Evolutionary conservation across 2,888 invertebrate genomes (phyloP).

Genomic region (Drosophila yooni): DNA sequence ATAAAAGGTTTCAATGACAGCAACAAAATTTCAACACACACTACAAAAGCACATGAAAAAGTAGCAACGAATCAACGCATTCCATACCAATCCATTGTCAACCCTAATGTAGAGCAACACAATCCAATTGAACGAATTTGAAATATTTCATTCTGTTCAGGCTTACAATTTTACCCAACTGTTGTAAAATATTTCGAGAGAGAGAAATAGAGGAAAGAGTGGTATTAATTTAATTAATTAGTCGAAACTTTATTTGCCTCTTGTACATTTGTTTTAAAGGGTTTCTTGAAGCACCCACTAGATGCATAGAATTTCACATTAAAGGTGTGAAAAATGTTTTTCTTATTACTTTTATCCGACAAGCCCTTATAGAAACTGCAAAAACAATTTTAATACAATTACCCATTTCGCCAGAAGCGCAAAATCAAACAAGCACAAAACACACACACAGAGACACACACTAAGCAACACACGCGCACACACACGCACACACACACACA

Average conservation of each 20-base stretch:
- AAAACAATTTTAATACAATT: slow-evolving; percentile 10
- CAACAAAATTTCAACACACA: slow-evolving; percentile 39
- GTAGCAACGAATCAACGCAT: slow-evolving; percentile 19
- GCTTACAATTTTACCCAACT: slow-evolving; percentile 32
- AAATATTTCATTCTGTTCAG: slow-evolving; percentile 29
- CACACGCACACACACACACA: slow-evolving; percentile 21
- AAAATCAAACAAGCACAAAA: slow-evolving; percentile 24
- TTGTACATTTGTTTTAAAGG: not conserved
- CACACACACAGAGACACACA: slow-evolving; percentile 14
- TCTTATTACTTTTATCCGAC: not conserved
- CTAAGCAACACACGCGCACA: slow-evolving; percentile 17
- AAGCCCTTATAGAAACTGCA: slow-evolving; percentile 19
- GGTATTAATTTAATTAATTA: not conserved
- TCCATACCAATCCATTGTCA: slow-evolving; percentile 6
- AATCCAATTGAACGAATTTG: slow-evolving; percentile 53
- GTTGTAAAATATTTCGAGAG: slow-evolving; percentile 69
- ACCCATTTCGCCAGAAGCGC: slow-evolving; percentile 23
- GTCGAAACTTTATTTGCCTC: not conserved
- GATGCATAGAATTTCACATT: not conserved
- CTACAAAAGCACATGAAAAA: slow-evolving; percentile 30
- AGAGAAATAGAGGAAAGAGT: not conserved
- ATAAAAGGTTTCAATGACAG: slow-evolving; percentile 81
- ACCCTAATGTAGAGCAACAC: slow-evolving; percentile 14
- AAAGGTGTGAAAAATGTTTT: not conserved
- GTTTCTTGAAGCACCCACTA: not conserved